Evolutionary conservation across 2,113 vertebrate genomes (phyloP), one percentile per base, ranked within the genome.

Genomic region (Cardinalis cardinalis): DNA sequence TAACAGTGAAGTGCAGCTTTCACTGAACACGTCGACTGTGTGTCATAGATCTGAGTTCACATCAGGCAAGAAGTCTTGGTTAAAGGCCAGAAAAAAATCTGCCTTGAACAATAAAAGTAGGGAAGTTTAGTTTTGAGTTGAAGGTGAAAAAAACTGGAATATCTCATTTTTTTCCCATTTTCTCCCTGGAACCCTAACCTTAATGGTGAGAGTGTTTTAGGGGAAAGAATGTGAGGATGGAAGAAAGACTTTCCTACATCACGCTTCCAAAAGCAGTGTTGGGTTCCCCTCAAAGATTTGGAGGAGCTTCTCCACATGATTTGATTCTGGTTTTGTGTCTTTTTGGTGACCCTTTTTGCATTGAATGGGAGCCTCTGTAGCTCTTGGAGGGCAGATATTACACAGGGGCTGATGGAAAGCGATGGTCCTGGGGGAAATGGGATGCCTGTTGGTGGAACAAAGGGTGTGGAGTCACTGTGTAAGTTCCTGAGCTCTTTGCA

Each of bases 11-110:
- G 38, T 44, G 12, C 38, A 69, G 41, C 34, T 81, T 59, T 43
- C 28, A 46, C 44, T 65, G 60, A 73, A 69, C 20, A 14, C 1
- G 1, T 83, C 14, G n/a, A 44, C 29, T 1, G 0, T 48, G 41
- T 0, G 0, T 63, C 44, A 56, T 4, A 84, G 65, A 43, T 78
- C 38, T 66, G 55, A 73, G 32, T 34, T 56, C 29, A 79, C 71
- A 83, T 71, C 25, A 64, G 40, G 52, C 2, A 6, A 77, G 60
- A 77, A 77, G 52, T 20, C 40, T 90, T 81, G 61, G 52, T 81
- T 64, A 75, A 78, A 74, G 60, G 53, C 61, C 89, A 92, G 77
- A 31, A 83, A 90, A 63, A 92, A 87, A 44, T 72, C 44, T 78
- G 38, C 38, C 77, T 75, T 41, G 53, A 81, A 71, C 32, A 75